Conservation (phyloP, 2,113 vertebrate genomes). For the Mixornis gularis region DNA sequence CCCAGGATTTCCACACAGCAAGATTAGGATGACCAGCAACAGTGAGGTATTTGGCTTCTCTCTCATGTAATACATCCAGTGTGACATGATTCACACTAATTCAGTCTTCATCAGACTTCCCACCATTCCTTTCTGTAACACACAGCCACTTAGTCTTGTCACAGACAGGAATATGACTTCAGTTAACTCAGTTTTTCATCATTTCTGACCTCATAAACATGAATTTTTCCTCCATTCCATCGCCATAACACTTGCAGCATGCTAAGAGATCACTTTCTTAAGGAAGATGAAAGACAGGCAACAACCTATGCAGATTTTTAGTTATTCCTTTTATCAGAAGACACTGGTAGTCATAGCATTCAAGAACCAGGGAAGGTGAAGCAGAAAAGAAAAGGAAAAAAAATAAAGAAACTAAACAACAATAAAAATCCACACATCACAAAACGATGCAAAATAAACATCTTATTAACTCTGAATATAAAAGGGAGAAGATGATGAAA, state of each 20-base stretch:
- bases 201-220: not conserved
- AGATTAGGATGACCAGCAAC: not conserved
- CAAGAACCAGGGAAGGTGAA: not conserved
- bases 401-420: not conserved
- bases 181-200: not conserved
- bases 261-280: not conserved
- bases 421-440: not conserved
- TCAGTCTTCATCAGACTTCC: not conserved
- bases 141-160: not conserved
- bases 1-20: not conserved
- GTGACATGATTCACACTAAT: not conserved
- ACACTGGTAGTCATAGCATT: not conserved
- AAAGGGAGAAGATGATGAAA: not conserved
- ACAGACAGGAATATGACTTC: not conserved
- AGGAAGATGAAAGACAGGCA: not conserved
- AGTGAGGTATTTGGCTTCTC: not conserved
- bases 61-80: not conserved
- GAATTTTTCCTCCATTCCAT: not conserved
- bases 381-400: fast-evolving
- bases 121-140: not conserved
- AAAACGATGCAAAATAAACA: not conserved
- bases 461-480: not conserved
- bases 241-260: not conserved
- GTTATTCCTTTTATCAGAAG: not conserved
- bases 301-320: not conserved